phyloP scores from a whole-genome alignment of 2,888 invertebrate species.

The Clivina fossor region DNA sequence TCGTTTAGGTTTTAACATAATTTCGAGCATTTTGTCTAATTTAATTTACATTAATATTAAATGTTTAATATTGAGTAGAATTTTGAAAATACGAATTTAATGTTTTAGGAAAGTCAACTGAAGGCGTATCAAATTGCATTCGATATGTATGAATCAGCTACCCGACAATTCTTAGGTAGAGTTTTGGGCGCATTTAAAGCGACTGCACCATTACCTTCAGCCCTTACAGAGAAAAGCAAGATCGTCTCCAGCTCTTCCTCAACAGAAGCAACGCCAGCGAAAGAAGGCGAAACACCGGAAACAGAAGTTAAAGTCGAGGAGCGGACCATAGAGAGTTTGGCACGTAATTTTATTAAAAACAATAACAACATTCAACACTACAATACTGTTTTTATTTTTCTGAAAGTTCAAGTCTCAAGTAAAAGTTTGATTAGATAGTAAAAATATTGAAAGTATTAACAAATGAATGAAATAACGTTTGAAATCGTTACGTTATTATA shows the following conservation, averaged over 20 bases:
- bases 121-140: conserved; percentile 99
- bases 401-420: too few relatives aligned
- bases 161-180: conserved; percentile 92
- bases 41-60: too few relatives aligned
- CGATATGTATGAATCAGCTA: conserved; percentile 98
- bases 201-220: conserved; percentile 79
- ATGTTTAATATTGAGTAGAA: too few relatives aligned
- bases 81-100: too few relatives aligned
- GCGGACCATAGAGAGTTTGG: conserved; percentile 61
- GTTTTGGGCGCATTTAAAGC: conserved; percentile 80
- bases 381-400: too few relatives aligned
- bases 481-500: too few relatives aligned
- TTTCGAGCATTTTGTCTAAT: too few relatives aligned
- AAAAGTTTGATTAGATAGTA: too few relatives aligned
- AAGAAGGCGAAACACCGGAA: conserved; percentile 45
- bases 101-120: conserved; percentile 71
- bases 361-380: too few relatives aligned
- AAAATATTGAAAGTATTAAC: too few relatives aligned
- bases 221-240: conserved; percentile 73
- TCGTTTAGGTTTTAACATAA: too few relatives aligned
- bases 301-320: conserved; percentile 55
- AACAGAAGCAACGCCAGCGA: conserved; percentile 45
- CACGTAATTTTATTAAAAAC: conserved; percentile 39
- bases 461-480: too few relatives aligned
- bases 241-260: conserved; percentile 62